Base-by-base conservation (phyloP, 2,888 invertebrate genomes). In the Leistus spinibarbis region DNA sequence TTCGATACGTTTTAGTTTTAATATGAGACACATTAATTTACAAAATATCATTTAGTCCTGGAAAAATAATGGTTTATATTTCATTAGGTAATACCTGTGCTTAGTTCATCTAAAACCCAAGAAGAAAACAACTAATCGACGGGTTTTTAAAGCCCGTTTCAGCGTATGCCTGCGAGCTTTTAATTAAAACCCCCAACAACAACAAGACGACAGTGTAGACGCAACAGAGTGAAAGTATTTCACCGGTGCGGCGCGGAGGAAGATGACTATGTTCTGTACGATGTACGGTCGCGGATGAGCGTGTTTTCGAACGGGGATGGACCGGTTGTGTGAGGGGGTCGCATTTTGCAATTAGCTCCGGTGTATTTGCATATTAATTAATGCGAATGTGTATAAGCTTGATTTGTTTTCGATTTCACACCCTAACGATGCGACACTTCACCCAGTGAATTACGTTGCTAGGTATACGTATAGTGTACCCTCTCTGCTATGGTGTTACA, bases 351-450 rank as follows among this genome's bases (percentile, higher is more conserved):
- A 72, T 72, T 72, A 72, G 72, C 72, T 27, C 54, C 10, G 67
- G 22, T 24, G 62, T 74, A 74, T 74, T 74, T 74, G 60, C 74
- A 74, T 74, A 74, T 74, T 74, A 74, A 74, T 74, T 74, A 67
- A 68, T 68, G 74, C 40, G 72, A 74, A 68, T 74, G 68, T 74
- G 67, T 74, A 72, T 74, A 68, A 74, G 74, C 74, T 74, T 74
- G 74, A 74, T 74, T 74, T 74, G 74, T 74, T 74, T 74, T 74
- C 74, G 74, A 74, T 74, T 74, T 74, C 68, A 54, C 74, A 65
- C 74, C 67, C 67, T 67, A 74, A 68, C 68, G 65, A 74, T 67
- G 66, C 67, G 67, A 68, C 74, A 68, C 74, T 68, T 22, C 67
- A 62, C 23, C 40, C 74, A 66, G 66, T 73, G 72, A 66, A 73